Conservation (phyloP, 1,140 invertebrate genomes). For the Drosophila triauraria region DNA sequence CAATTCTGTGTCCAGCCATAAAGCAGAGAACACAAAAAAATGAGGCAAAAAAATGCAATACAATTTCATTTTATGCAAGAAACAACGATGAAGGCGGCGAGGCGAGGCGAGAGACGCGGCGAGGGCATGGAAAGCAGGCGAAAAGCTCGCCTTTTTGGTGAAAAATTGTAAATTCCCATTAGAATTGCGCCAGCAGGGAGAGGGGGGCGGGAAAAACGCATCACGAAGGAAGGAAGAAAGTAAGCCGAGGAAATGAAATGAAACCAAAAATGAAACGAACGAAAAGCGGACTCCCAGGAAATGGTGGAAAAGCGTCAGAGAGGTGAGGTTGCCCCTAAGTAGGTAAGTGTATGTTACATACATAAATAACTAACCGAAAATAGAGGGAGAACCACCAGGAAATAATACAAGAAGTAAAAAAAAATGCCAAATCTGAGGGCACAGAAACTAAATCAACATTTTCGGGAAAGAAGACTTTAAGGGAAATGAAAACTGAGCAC, state of each 20-base stretch:
- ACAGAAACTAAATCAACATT: neutral
- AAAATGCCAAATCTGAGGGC: conserved; percentile 30
- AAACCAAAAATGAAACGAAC: conserved; percentile 60
- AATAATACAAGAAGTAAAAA: conserved; percentile 33
- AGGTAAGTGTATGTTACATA: conserved; percentile 70
- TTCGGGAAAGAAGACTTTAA: neutral
- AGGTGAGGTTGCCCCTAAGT: conserved; percentile 48
- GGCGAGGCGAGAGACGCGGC: neutral
- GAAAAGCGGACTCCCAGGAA: conserved; percentile 33
- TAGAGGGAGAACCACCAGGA: conserved; percentile 37
- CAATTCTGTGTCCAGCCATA: conserved; percentile 75
- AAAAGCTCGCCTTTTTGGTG: conserved; percentile 70
- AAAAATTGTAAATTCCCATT: conserved; percentile 83
- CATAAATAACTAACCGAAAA: conserved; percentile 58
- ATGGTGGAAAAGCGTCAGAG: neutral
- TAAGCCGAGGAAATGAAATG: conserved; percentile 70
- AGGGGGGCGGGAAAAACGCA: conserved; percentile 14
- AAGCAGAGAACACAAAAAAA: conserved; percentile 57
- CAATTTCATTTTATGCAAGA: conserved; percentile 83
- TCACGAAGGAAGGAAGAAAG: conserved; percentile 36
- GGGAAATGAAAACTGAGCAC: too few relatives aligned
- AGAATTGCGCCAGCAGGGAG: conserved; percentile 57
- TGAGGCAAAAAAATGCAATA: conserved; percentile 64
- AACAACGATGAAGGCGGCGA: conserved; percentile 41
- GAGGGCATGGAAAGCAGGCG: conserved; percentile 3